Conservation (phyloP, 2,113 vertebrate species). For the Acanthochromis polyacanthus region DNA sequence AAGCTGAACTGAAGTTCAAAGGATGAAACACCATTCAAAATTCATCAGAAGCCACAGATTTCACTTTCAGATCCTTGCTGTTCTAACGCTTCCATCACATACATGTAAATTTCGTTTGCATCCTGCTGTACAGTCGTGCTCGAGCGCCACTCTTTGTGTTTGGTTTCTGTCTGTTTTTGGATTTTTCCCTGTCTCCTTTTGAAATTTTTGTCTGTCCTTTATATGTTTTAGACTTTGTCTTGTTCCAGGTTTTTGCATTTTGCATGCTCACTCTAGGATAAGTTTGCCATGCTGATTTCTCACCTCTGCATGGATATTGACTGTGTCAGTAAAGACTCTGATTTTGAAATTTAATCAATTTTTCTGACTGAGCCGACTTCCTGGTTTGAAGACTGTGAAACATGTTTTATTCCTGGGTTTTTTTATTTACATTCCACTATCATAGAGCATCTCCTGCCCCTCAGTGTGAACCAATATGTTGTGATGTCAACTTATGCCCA, state of each 20-base stretch:
- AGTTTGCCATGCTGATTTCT: no score
- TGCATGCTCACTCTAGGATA: no score
- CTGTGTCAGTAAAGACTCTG: no score
- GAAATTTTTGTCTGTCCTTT: no score
- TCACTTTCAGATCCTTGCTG: slow-evolving; percentile 44
- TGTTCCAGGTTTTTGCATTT: no score
- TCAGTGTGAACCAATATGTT: slow-evolving; percentile 48
- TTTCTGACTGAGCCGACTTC: no score
- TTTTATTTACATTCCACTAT: slow-evolving; percentile 54
- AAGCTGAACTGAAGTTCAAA: slow-evolving; percentile 40
- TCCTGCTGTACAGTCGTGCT: not conserved
- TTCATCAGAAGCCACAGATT: slow-evolving; percentile 48
- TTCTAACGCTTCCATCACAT: slow-evolving; percentile 40
- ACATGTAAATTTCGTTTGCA: slow-evolving; percentile 27
- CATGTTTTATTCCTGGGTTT: slow-evolving; percentile 31
- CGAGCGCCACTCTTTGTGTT: not conserved
- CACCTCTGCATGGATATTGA: no score
- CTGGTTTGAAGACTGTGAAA: no score
- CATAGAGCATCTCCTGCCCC: slow-evolving; percentile 40
- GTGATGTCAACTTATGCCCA: slow-evolving; percentile 67
- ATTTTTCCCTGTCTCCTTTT: no score
- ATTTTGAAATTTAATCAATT: no score
- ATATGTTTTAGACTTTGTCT: no score
- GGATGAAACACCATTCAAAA: slow-evolving; percentile 57
- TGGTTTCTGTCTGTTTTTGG: no score